Evolutionary conservation across 2,888 invertebrate genomes (phyloP).

Genomic region (Megaustenia siamemsis): DNA sequence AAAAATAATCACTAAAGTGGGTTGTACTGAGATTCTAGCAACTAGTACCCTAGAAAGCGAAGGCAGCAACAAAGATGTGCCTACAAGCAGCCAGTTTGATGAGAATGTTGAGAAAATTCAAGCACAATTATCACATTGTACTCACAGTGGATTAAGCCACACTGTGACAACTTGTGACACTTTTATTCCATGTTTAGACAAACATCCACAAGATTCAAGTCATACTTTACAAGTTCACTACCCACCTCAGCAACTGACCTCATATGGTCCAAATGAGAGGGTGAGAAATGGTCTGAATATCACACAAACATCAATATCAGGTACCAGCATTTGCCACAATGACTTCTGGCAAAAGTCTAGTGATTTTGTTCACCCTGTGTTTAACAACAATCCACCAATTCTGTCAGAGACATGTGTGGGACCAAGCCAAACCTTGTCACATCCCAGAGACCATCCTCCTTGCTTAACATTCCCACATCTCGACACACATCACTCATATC

Average conservation of each 20-base stretch:
- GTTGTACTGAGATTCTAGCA: background rate
- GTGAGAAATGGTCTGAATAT: too few relatives aligned
- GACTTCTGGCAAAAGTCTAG: too few relatives aligned
- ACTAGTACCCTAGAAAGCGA: background rate
- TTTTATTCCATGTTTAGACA: too few relatives aligned
- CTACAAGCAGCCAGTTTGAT: background rate
- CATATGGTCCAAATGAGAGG: too few relatives aligned
- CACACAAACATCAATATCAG: too few relatives aligned
- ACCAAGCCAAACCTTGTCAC: background rate
- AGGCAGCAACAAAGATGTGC: background rate
- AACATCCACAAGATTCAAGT: too few relatives aligned
- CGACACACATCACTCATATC: slow-evolving; percentile 2
- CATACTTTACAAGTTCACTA: background rate
- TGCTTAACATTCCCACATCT: background rate
- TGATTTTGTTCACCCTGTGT: slow-evolving; percentile 9
- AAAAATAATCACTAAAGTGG: background rate
- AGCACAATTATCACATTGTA: background rate
- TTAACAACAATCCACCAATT: background rate
- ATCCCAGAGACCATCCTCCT: background rate
- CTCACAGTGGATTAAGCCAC: background rate
- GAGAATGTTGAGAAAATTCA: background rate
- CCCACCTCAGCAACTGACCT: background rate
- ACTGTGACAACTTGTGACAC: too few relatives aligned
- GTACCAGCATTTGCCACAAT: too few relatives aligned
- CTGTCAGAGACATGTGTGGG: background rate